Percentiles rank a stretch among this genome's conserved stretches.
These are phyloP conservation scores for Clepsis dumicolana DNA, from an alignment of 2,888 invertebrate genomes.

Conservation along the genomic window DNA sequence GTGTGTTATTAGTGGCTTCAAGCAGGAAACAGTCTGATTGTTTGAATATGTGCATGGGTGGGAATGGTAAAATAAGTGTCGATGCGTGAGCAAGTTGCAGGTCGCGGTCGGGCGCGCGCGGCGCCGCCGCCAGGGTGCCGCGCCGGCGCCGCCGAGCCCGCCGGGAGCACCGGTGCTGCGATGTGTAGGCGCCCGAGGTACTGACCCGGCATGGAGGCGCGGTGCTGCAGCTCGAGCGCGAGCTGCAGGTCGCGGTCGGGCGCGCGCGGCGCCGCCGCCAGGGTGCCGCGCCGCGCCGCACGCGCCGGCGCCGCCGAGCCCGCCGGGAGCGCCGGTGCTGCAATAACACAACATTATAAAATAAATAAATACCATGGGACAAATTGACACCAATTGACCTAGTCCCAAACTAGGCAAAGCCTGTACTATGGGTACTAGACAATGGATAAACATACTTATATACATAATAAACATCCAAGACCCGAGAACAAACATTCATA, in stretches of 20 bases:
- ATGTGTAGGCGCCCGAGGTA: not conserved
- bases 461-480: too few relatives aligned
- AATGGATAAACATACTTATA: too few relatives aligned
- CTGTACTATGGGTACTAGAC: too few relatives aligned
- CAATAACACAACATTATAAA: not conserved
- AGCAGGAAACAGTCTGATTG: too few relatives aligned
- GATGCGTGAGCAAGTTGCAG: constrained; percentile 47
- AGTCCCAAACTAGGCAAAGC: too few relatives aligned
- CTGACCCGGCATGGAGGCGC: constrained; percentile 53
- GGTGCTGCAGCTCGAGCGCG: constrained; percentile 53
- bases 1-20: too few relatives aligned
- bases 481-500: too few relatives aligned
- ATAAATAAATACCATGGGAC: too few relatives aligned
- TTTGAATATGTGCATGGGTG: too few relatives aligned
- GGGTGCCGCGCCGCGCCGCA: constrained; percentile 43
- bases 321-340: not conserved
- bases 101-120: constrained; percentile 34
- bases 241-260: constrained; percentile 51
- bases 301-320: not conserved
- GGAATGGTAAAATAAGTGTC: too few relatives aligned
- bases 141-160: not conserved
- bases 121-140: constrained; percentile 8
- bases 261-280: constrained; percentile 39
- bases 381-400: too few relatives aligned
- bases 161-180: too few relatives aligned